Evolutionary conservation across 1,140 invertebrate genomes (phyloP).

Genomic region (Alviniconcha marisindica): DNA sequence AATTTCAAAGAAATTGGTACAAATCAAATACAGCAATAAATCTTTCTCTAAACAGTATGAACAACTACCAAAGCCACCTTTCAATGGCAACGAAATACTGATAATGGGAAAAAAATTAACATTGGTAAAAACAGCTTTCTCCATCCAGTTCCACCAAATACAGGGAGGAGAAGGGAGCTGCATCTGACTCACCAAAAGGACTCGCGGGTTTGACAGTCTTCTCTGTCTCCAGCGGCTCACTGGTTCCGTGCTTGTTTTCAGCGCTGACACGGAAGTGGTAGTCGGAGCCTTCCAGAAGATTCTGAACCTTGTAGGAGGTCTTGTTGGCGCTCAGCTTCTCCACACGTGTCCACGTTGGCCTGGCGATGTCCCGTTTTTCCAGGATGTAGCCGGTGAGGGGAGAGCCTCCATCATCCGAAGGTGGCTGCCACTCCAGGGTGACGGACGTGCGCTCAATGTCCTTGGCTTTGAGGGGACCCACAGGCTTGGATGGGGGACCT

Average conservation of each 20-base stretch:
- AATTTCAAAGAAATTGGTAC: too few relatives aligned
- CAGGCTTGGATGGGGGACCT: constrained; percentile 66
- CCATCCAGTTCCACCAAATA: too few relatives aligned
- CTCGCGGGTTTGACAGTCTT: constrained; percentile 72
- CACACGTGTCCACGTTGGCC: constrained; percentile 82
- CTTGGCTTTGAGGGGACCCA: constrained; percentile 88
- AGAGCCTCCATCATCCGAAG: constrained; percentile 72
- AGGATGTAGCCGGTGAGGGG: constrained; percentile 88
- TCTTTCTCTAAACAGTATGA: too few relatives aligned
- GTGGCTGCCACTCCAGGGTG: constrained; percentile 79
- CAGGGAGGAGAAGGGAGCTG: too few relatives aligned
- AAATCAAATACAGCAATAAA: too few relatives aligned
- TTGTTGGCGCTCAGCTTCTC: constrained; percentile 84
- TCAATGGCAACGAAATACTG: too few relatives aligned
- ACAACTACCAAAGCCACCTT: too few relatives aligned
- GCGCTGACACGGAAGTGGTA: constrained; percentile 95
- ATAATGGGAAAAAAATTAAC: background rate
- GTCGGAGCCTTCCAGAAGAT: constrained; percentile 88
- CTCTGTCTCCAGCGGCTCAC: constrained; percentile 88
- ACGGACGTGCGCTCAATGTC: constrained; percentile 94
- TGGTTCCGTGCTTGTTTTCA: constrained; percentile 95
- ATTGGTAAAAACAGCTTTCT: too few relatives aligned
- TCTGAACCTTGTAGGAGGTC: constrained; percentile 89
- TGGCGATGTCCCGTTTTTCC: constrained; percentile 95
- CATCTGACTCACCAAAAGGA: constrained; percentile 63